Conservation (phyloP, 2,888 invertebrate species). For the Cheilosia variabilis region DNA sequence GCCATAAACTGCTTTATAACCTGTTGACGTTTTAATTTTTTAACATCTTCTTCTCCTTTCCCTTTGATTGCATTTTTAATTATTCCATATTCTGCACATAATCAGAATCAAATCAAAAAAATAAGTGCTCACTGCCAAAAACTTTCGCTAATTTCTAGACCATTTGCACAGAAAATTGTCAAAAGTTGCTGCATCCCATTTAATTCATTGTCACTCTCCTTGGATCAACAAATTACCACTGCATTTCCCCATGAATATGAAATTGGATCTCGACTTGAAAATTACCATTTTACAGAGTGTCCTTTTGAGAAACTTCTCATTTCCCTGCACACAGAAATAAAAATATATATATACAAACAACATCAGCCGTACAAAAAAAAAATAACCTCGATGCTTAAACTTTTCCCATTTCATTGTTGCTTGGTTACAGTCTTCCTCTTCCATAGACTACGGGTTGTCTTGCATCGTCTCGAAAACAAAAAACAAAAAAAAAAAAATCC, state of each 20-base stretch:
- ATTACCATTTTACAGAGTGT: constrained; percentile 66
- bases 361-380: constrained; percentile 8
- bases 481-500: not conserved
- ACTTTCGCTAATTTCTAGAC: too few relatives aligned
- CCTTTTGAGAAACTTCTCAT: constrained; percentile 22
- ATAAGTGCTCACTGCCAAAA: too few relatives aligned
- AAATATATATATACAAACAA: not conserved
- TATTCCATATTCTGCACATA: too few relatives aligned
- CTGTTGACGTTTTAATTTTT: too few relatives aligned
- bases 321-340: constrained; percentile 24
- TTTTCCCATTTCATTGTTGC: constrained; percentile 68
- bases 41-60: too few relatives aligned
- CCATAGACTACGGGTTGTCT: not conserved
- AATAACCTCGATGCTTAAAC: constrained; percentile 54
- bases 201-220: constrained; percentile 59
- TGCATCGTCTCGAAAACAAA: not conserved
- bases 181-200: constrained; percentile 21
- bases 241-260: constrained; percentile 69
- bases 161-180: constrained; percentile 9
- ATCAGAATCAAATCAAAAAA: too few relatives aligned
- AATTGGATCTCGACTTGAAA: constrained; percentile 70
- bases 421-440: not conserved
- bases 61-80: too few relatives aligned
- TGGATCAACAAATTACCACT: constrained; percentile 70
- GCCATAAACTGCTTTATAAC: too few relatives aligned